Base-by-base conservation (phyloP, 2,797 vertebrate species). In the Alosa sapidissima region DNA sequence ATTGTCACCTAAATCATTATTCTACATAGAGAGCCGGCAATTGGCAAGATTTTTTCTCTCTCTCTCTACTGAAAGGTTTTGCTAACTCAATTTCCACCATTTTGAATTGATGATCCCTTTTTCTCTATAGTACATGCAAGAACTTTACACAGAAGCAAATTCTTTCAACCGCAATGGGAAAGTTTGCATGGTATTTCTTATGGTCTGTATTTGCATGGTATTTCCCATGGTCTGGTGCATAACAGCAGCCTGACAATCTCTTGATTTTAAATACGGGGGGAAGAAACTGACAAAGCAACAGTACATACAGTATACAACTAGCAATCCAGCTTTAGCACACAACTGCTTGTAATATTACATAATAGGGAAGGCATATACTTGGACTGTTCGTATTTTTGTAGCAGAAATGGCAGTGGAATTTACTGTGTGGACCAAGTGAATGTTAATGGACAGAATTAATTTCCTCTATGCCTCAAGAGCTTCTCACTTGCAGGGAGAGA, bases 401-500 rank as follows among this genome's bases (percentile, higher is more conserved):
- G 85, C 83, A 87, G 86, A 87, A 89, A 90, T 93, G 82, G 88
- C 88, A 82, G 82, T 85, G 87, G 90, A 92, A 89, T 92, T 93
- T 88, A 88, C 86, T 92, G 86, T 89, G 87, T 89, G 89, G 91
- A 91, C 91, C 91, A 90, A 84, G 91, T 92, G 91, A 94, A 94
- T 93, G 93, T 93, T 94, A 94, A 95, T 93, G 91, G 92, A 86
- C 68, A 87, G 93, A 92, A 94, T 95, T 94, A 87, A 93, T 94
- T 95, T 92, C 88, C 89, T 94, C 92, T 92, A 89, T 81, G 91
- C 89, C 89, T 93, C 89, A 91, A 93, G 93, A 91, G 91, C 87
- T 90, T 91, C 89, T 92, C 88, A 89, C 85, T 92, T 93, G 92
- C 89, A 85, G 84, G 19, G 81, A 90, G 86, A 91, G 89, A 92